Evolutionary conservation across 2,888 invertebrate genomes (phyloP).

Genomic region (Cheilosia impressa): DNA sequence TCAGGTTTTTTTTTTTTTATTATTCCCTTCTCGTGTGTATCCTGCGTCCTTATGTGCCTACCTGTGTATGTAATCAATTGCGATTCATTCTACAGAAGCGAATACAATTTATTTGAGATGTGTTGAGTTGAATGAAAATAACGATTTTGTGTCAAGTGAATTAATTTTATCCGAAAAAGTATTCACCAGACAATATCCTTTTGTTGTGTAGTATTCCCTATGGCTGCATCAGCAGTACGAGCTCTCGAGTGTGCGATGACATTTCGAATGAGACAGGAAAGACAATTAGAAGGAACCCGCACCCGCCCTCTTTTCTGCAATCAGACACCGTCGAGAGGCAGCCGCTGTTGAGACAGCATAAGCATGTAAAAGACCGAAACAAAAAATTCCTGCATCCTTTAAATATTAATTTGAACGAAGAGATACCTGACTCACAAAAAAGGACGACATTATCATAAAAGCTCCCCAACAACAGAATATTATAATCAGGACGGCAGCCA

Average conservation of each 20-base stretch:
- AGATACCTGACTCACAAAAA: slow-evolving; percentile 28
- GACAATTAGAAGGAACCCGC: slow-evolving; percentile 24
- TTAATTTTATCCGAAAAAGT: slow-evolving; percentile 12
- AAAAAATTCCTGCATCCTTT: slow-evolving; percentile 24
- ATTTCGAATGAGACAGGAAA: slow-evolving; percentile 42
- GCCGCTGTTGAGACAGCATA: slow-evolving; percentile 10
- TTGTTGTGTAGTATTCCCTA: slow-evolving; percentile 20
- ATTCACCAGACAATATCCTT: slow-evolving; percentile 20
- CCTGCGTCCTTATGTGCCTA: neutral
- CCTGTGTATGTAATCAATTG: slow-evolving; percentile 41
- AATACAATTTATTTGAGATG: slow-evolving; percentile 54
- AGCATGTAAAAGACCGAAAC: neutral
- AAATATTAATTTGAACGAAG: slow-evolving; percentile 33
- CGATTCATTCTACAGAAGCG: slow-evolving; percentile 33
- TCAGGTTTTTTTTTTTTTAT: slow-evolving; percentile 28
- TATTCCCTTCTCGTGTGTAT: neutral
- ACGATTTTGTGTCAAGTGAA: slow-evolving; percentile 52
- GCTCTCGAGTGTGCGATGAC: slow-evolving; percentile 7
- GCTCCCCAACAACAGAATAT: slow-evolving; percentile 22
- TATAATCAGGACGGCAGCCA: slow-evolving; percentile 35
- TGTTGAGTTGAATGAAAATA: slow-evolving; percentile 38
- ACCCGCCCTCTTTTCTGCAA: slow-evolving; percentile 2
- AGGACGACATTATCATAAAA: slow-evolving; percentile 51
- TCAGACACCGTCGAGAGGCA: slow-evolving; percentile 22
- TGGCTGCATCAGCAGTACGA: neutral